Evolutionary conservation across 1,140 invertebrate species (phyloP).

Genomic region (Drosophila kohkoa): DNA sequence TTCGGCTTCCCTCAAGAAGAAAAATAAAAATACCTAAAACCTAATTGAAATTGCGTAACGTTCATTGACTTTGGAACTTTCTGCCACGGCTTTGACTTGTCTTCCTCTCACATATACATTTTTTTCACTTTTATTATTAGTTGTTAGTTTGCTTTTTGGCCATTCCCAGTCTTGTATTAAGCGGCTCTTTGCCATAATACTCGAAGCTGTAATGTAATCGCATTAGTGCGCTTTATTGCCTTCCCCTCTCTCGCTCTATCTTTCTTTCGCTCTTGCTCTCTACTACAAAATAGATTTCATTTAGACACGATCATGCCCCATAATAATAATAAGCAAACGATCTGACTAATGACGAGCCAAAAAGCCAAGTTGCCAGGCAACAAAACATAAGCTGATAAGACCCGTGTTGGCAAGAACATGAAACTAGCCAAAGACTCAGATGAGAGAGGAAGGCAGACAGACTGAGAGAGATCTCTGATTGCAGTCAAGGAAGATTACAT

Average conservation of each 20-base stretch:
- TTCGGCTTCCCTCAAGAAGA: conserved; percentile 25
- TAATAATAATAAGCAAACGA: conserved; percentile 73
- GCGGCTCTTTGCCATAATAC: conserved; percentile 54
- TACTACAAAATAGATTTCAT: conserved; percentile 74
- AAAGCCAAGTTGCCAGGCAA: conserved; percentile 48
- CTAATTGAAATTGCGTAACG: conserved; percentile 83
- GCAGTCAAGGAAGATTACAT: conserved; percentile 15
- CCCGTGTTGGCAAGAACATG: conserved; percentile 37
- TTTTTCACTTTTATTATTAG: conserved; percentile 81
- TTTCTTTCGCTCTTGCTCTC: background rate
- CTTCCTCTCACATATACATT: conserved; percentile 21
- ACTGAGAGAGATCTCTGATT: background rate
- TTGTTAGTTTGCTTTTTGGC: conserved; percentile 47
- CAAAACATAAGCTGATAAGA: conserved; percentile 80
- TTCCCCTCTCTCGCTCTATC: background rate
- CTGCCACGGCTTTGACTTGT: conserved; percentile 43
- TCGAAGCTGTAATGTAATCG: conserved; percentile 77
- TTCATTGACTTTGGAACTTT: conserved; percentile 80
- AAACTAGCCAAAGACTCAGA: conserved; percentile 4
- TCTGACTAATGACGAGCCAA: conserved; percentile 71
- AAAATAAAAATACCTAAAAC: conserved; percentile 23
- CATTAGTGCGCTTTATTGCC: conserved; percentile 75
- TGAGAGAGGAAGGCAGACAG: conserved; percentile 19
- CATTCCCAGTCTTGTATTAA: conserved; percentile 54
- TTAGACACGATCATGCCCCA: conserved; percentile 79